These are phyloP conservation scores for Nomada hirtipes DNA, from an alignment of 2,888 invertebrate species.

Conservation along the genomic window DNA sequence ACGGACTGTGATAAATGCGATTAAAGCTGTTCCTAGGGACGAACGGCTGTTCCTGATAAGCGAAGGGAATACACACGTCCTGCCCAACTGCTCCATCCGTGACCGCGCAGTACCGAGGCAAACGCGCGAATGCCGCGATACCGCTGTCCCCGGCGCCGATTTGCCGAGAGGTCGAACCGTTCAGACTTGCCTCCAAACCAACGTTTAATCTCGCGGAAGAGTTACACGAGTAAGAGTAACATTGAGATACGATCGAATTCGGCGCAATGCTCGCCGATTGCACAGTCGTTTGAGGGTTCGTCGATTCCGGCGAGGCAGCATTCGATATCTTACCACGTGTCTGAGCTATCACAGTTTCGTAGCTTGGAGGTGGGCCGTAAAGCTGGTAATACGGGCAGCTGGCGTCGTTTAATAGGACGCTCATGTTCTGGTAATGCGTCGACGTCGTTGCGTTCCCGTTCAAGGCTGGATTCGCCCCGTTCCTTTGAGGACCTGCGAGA, in stretches of 20 bases:
- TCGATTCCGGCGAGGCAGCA: slow-evolving; percentile 77
- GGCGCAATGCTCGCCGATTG: slow-evolving; percentile 54
- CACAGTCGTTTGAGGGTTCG: slow-evolving; percentile 45
- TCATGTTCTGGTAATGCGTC: slow-evolving; percentile 81
- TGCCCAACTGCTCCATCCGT: slow-evolving; percentile 54
- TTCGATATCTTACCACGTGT: slow-evolving; percentile 78
- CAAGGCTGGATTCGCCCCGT: slow-evolving; percentile 70
- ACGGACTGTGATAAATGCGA: slow-evolving; percentile 58
- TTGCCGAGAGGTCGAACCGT: slow-evolving; percentile 59
- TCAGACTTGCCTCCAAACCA: slow-evolving; percentile 24
- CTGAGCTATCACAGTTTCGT: slow-evolving; percentile 84
- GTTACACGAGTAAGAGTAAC: slow-evolving; percentile 75
- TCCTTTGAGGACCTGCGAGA: slow-evolving; percentile 78
- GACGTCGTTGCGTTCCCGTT: slow-evolving; percentile 77
- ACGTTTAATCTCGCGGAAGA: slow-evolving; percentile 63
- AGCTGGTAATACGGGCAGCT: slow-evolving; percentile 84
- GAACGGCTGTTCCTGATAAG: slow-evolving; percentile 55
- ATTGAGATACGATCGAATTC: slow-evolving; percentile 69
- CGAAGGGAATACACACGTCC: slow-evolving; percentile 65
- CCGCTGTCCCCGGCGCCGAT: slow-evolving; percentile 55
- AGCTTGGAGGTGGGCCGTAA: slow-evolving; percentile 85
- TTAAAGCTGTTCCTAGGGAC: slow-evolving; percentile 50
- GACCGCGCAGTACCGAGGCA: slow-evolving; percentile 62
- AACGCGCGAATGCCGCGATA: slow-evolving; percentile 62
- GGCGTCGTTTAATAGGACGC: slow-evolving; percentile 80